Percentiles rank a stretch among this genome's conserved stretches.
These are phyloP conservation scores for Penaeus vannamei DNA, from an alignment of 1,140 invertebrate genomes.

Conservation along the genomic window DNA sequence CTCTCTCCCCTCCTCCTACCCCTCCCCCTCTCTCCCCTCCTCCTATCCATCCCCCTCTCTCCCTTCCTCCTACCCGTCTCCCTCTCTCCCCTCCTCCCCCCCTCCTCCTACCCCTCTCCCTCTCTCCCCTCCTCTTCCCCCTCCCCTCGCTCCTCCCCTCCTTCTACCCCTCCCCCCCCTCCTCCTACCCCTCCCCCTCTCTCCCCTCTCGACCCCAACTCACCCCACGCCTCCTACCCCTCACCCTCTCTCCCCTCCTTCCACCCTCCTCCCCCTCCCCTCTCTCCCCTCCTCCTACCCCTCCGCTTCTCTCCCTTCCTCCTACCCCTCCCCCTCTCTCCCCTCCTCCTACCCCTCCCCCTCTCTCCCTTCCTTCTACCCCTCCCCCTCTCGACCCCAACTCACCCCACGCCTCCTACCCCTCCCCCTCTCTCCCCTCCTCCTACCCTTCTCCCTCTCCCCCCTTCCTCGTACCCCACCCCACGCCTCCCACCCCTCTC, in stretches of 20 bases:
- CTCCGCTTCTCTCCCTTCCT: too few species aligned
- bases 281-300: neutral
- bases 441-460: too few species aligned
- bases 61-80: too few species aligned
- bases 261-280: neutral
- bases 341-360: neutral
- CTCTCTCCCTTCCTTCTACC: neutral
- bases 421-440: too few species aligned
- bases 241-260: neutral
- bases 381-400: neutral
- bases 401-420: neutral
- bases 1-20: neutral
- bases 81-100: neutral
- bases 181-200: neutral
- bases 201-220: neutral
- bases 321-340: too few species aligned
- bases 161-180: neutral
- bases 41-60: too few species aligned
- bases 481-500: too few species aligned
- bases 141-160: neutral
- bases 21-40: too few species aligned
- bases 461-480: too few species aligned
- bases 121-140: neutral
- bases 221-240: neutral
- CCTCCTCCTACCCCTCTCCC: neutral